These are phyloP conservation scores for Sesamia nonagrioides DNA, from an alignment of 1,140 invertebrate species.

Conservation along the genomic window DNA sequence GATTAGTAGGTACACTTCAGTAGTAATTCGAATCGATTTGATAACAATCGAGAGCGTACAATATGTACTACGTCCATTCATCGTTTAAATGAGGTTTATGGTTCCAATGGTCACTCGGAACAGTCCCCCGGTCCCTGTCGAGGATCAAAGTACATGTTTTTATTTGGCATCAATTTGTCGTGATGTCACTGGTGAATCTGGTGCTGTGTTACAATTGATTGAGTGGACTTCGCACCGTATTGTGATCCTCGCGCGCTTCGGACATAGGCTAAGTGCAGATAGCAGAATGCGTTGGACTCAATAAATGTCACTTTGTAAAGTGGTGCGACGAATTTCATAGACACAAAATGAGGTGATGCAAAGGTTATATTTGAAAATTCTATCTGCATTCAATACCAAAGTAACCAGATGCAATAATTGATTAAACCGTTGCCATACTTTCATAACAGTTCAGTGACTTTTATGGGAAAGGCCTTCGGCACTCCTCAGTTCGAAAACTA, in stretches of 20 bases:
- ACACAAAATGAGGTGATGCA: background rate
- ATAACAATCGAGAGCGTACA: constrained; percentile 26
- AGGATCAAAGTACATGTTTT: constrained; percentile 70
- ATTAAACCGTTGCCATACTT: constrained; percentile 1
- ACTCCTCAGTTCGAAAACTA: background rate
- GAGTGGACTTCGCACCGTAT: constrained; percentile 68
- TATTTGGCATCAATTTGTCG: constrained; percentile 55
- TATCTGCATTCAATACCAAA: background rate
- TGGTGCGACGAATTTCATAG: background rate
- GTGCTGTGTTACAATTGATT: constrained; percentile 62
- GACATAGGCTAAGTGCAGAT: constrained; percentile 18
- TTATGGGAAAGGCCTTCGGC: background rate
- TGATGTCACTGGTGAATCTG: constrained; percentile 53
- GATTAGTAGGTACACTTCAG: background rate
- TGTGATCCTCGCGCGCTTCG: constrained; percentile 54
- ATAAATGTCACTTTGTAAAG: background rate
- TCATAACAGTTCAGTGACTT: constrained; percentile 26
- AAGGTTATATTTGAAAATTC: background rate
- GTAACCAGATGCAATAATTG: constrained; percentile 14
- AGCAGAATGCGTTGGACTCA: background rate
- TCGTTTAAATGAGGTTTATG: constrained; percentile 17
- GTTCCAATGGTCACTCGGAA: constrained; percentile 22
- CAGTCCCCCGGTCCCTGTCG: background rate
- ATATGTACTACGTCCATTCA: constrained; percentile 42
- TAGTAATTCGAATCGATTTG: background rate